Conservation (phyloP, 2,797 vertebrate species). For the Onychomys torridus region DNA sequence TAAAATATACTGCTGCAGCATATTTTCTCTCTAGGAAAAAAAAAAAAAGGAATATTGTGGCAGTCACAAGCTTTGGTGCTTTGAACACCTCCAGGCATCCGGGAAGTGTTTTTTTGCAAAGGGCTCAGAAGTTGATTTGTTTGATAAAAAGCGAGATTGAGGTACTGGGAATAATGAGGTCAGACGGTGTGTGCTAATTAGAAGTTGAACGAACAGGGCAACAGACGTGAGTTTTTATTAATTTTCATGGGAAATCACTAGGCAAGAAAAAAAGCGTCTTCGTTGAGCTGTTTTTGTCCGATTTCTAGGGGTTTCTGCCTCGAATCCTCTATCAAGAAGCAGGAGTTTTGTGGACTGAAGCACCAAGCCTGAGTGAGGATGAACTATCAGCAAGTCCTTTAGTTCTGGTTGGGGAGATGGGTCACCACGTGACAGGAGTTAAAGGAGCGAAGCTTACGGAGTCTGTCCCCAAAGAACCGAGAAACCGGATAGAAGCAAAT, state of each 20-base stretch:
- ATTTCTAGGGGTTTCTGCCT: background rate
- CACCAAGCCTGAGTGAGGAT: background rate
- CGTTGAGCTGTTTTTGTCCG: slow-evolving; percentile 6
- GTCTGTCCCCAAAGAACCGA: background rate
- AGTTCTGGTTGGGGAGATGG: background rate
- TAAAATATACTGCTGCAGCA: background rate
- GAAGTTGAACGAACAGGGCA: slow-evolving; percentile 41
- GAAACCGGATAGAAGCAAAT: background rate
- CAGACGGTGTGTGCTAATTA: slow-evolving; percentile 61
- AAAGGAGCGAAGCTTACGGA: background rate
- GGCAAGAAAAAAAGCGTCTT: slow-evolving; percentile 50
- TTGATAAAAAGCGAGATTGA: slow-evolving; percentile 60
- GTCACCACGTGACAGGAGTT: background rate
- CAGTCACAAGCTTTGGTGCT: slow-evolving; percentile 51
- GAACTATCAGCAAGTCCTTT: background rate
- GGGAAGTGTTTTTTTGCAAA: slow-evolving; percentile 50
- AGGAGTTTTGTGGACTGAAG: slow-evolving; percentile 1
- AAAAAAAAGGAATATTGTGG: background rate
- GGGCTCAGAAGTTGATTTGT: slow-evolving; percentile 61
- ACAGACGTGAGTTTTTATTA: slow-evolving; percentile 65
- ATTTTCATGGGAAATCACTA: slow-evolving; percentile 63
- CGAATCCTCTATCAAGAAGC: background rate
- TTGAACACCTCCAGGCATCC: slow-evolving; percentile 43
- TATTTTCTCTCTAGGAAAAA: slow-evolving; percentile 52
- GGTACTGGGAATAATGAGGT: slow-evolving; percentile 61